Evolutionary conservation across 53 echinoderm and acorn worm species (phyloP).

Genomic region (Pentamera pediparva): DNA sequence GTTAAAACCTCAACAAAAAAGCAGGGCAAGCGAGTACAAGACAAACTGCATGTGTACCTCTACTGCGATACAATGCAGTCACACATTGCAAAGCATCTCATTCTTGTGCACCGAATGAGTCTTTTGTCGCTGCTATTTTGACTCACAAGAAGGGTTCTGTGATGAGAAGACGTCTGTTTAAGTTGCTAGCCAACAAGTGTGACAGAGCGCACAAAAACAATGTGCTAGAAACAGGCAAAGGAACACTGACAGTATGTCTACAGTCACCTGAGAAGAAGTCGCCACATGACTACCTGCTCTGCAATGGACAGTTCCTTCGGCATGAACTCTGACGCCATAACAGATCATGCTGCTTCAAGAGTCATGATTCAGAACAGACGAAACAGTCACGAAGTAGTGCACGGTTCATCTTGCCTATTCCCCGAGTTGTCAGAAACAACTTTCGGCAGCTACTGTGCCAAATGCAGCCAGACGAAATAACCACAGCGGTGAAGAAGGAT

Average conservation of each 20-base stretch:
- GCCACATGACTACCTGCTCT: no score
- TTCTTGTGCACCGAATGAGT: neutral
- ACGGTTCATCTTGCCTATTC: neutral
- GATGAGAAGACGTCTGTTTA: neutral
- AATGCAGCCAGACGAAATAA: neutral
- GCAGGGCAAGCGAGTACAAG: no score
- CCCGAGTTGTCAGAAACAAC: neutral
- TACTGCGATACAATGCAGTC: neutral
- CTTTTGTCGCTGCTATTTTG: no score
- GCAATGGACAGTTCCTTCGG: no score
- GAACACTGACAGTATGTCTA: no score
- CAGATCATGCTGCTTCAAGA: no score
- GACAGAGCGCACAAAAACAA: neutral
- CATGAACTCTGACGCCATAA: no score
- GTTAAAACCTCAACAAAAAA: neutral
- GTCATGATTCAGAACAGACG: neutral
- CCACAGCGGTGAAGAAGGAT: no score
- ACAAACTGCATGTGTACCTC: neutral
- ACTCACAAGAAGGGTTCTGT: no score
- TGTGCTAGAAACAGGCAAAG: neutral
- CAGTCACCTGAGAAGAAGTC: neutral
- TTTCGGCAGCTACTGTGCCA: neutral
- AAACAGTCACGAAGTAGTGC: no score
- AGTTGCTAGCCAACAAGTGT: neutral
- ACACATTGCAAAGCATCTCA: neutral